These are phyloP conservation scores for Aethina tumida DNA, from an alignment of 1,140 invertebrate species.

Conservation along the genomic window DNA sequence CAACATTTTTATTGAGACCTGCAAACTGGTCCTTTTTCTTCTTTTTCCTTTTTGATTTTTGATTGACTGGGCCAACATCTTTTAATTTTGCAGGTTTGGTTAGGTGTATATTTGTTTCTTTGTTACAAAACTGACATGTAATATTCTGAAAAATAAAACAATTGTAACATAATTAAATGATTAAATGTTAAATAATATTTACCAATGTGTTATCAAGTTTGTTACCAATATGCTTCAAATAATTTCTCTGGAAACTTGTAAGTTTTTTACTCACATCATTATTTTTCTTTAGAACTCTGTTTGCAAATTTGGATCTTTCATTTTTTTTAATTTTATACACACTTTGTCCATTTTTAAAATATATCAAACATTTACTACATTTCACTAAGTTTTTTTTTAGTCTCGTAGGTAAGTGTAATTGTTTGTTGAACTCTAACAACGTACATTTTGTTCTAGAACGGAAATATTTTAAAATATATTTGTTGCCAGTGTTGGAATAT, in stretches of 20 bases:
- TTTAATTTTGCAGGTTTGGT: slow-evolving; percentile 3
- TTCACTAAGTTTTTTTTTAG: too few species aligned
- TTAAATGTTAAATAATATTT: neutral
- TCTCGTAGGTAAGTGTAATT: too few species aligned
- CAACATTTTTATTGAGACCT: slow-evolving; percentile 14
- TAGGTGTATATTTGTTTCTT: slow-evolving; percentile 9
- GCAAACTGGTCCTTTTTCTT: slow-evolving; percentile 20
- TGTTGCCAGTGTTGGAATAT: too few species aligned
- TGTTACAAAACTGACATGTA: slow-evolving; percentile 21
- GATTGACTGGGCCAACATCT: neutral
- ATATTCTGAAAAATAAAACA: slow-evolving; percentile 14
- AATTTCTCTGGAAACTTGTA: neutral
- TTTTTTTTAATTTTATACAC: neutral
- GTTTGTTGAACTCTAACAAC: too few species aligned
- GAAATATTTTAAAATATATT: too few species aligned
- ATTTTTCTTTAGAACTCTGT: slow-evolving; percentile 8
- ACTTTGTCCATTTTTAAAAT: neutral
- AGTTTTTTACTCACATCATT: slow-evolving; percentile 3
- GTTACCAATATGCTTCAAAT: neutral
- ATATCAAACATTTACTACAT: too few species aligned
- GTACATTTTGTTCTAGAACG: too few species aligned
- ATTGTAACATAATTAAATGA: too few species aligned
- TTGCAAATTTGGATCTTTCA: neutral
- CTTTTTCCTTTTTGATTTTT: slow-evolving; percentile 14
- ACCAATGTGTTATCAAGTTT: neutral